phyloP scores from a whole-genome alignment of 2,797 vertebrate genomes.

The Hydrolagus colliei region DNA sequence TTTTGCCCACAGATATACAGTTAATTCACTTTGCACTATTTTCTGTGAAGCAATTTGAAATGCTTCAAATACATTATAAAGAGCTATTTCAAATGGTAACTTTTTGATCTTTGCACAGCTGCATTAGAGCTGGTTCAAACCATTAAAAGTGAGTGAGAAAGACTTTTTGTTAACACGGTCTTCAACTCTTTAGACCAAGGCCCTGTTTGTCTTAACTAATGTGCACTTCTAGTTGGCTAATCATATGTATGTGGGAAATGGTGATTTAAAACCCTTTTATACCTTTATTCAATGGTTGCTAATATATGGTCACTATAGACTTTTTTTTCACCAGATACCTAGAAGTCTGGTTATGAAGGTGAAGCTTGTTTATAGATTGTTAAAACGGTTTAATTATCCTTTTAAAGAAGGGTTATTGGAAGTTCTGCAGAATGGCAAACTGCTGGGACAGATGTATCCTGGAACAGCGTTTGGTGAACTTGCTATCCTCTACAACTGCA shows the following conservation, averaged over 20 bases:
- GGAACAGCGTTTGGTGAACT: conserved; percentile 68
- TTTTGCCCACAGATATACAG: no score
- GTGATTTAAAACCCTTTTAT: not conserved
- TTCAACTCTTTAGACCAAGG: not conserved
- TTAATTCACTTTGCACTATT: no score
- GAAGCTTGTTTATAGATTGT: not conserved
- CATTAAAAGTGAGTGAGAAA: not conserved
- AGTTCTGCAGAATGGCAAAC: conserved; percentile 61
- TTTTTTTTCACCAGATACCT: not conserved
- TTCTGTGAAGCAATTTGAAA: no score
- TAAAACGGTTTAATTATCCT: conserved; percentile 12
- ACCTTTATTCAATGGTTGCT: no score
- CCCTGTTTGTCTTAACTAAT: no score
- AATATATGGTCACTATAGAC: not conserved
- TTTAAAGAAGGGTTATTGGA: conserved; percentile 60
- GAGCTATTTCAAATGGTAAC: no score
- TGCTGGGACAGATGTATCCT: conserved; percentile 61
- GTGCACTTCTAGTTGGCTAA: not conserved
- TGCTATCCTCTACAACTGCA: conserved; percentile 71
- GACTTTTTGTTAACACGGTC: not conserved
- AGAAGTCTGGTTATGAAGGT: not conserved
- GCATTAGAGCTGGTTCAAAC: not conserved
- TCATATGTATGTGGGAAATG: not conserved
- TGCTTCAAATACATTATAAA: no score
- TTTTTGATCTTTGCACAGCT: not conserved